Evolutionary conservation across 2,113 vertebrate species (phyloP), one percentile per base, ranked within the genome.

Genomic region (Hydropotes inermis): DNA sequence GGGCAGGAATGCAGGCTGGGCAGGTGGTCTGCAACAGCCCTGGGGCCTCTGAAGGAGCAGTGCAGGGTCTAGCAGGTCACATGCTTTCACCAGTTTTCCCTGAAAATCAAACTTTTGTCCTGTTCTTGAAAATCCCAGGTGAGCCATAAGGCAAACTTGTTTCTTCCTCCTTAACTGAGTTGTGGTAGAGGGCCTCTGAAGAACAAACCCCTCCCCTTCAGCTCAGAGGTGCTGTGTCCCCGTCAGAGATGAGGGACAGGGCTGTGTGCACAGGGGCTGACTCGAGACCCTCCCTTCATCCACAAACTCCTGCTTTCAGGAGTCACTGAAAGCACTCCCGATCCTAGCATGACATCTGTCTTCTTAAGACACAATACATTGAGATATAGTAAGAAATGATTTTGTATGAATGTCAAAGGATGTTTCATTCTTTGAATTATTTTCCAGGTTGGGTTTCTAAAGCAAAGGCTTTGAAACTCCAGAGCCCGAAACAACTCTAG

Each of bases 31-130:
- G 4, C 9, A 6, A 3, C 6, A 1, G 12, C 47, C 1, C 16
- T 8, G 5, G 43, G 2, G 7, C 3, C 55, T 64, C 50, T 1
- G 3, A 14, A 3, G 81, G 36, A 60, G 27, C 15, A 1, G 0
- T 1, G 89, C 55, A 43, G 64, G 84, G 90, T 78, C 79, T 47
- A 78, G 76, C 60, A 12, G 64, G 86, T 82, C 94, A 64, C 67
- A 58, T 47, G 93, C 90, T 97, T 96, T 50, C 97, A 13, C 74
- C 57, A 4, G 21, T 61, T 90, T 96, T 89, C n/a, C 95, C 96
- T 96, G 86, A 97, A 98, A 97, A 91, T 95, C 97, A 96, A 95
- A 78, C 19, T 2, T 61, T 6, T n/a, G 94, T 88, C 23, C 67
- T 61, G 23, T 52, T 61, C 97, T 96, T 33, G 89, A 94, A 96